Conservation (phyloP, 37 sponge, comb jelly and placozoan genomes). For the Tethya wilhelma region DNA sequence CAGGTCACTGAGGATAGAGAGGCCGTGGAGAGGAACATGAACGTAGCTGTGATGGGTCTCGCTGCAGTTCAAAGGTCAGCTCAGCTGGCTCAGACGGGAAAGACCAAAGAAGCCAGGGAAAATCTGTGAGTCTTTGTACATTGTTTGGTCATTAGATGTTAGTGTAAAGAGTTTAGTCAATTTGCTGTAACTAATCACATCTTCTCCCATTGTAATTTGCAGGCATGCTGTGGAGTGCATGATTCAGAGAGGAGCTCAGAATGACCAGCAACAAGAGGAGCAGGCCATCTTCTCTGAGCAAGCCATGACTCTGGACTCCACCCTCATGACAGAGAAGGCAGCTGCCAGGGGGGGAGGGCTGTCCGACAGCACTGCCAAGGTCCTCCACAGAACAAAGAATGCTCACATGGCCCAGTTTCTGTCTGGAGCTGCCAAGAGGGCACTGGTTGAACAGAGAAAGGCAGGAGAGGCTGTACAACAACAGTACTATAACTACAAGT, state of each 20-base stretch:
- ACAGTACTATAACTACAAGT: constrained; percentile 89
- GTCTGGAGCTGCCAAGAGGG: constrained; percentile 78
- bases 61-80: constrained; percentile 88
- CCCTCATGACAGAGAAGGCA: constrained; percentile 50
- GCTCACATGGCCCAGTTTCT: constrained; percentile 82
- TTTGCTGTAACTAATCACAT: background rate
- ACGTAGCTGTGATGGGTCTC: constrained; percentile 83
- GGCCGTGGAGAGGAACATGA: constrained; percentile 68
- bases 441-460: constrained; percentile 69
- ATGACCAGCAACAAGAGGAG: constrained; percentile 89
- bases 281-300: constrained; percentile 72
- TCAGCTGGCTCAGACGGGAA: constrained; percentile 72
- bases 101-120: constrained; percentile 73
- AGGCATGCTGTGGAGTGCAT: constrained; percentile 70
- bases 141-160: background rate
- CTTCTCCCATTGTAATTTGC: constrained; percentile 1
- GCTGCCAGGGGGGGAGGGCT: constrained; percentile 26
- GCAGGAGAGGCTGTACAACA: constrained; percentile 69
- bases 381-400: constrained; percentile 77
- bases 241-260: constrained; percentile 65
- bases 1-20: constrained; percentile 57
- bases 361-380: constrained; percentile 67
- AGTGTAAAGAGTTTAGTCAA: background rate
- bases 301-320: constrained; percentile 56
- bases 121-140: constrained; percentile 65